Percentiles rank a stretch among this genome's conserved stretches.
Conservation (phyloP, 1,140 invertebrate species). For the Zophobas morio region DNA sequence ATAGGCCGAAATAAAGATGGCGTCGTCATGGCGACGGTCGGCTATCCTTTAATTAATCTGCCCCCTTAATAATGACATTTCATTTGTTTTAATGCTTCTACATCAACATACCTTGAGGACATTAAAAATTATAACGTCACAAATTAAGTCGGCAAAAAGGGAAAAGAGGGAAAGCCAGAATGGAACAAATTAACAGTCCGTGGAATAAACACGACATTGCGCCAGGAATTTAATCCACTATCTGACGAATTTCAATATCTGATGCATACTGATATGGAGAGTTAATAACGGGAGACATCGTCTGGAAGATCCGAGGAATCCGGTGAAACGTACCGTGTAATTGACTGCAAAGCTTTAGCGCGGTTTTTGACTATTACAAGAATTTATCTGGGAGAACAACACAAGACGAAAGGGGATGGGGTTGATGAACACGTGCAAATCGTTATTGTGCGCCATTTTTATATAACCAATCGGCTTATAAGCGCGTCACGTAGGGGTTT, state of each 20-base stretch:
- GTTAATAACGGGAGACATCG: slow-evolving; percentile 12
- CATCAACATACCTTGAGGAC: slow-evolving; percentile 25
- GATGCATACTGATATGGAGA: slow-evolving; percentile 11
- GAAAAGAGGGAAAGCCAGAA: not conserved
- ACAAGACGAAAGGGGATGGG: not conserved
- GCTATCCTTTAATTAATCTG: slow-evolving; percentile 44
- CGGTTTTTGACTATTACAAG: slow-evolving; percentile 10
- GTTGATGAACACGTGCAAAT: slow-evolving; percentile 4
- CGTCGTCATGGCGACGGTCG: slow-evolving; percentile 31
- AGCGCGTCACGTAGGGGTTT: slow-evolving; percentile 20
- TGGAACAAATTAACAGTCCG: slow-evolving; percentile 2
- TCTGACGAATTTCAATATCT: slow-evolving; percentile 35
- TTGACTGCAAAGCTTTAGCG: slow-evolving; percentile 25
- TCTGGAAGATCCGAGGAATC: slow-evolving; percentile 15
- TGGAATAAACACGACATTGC: slow-evolving; percentile 11
- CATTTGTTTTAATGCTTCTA: slow-evolving; percentile 40
- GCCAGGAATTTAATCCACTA: not conserved
- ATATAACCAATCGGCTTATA: slow-evolving; percentile 20
- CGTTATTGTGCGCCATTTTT: slow-evolving; percentile 28
- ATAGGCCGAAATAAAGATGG: slow-evolving; percentile 36
- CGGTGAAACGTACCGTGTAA: slow-evolving; percentile 24
- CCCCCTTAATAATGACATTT: slow-evolving; percentile 41
- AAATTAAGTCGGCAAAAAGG: slow-evolving; percentile 26
- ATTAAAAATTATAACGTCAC: slow-evolving; percentile 37
- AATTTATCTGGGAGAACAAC: not conserved